phyloP scores from a whole-genome alignment of 2,113 vertebrate species.

The Spea bombifrons region DNA sequence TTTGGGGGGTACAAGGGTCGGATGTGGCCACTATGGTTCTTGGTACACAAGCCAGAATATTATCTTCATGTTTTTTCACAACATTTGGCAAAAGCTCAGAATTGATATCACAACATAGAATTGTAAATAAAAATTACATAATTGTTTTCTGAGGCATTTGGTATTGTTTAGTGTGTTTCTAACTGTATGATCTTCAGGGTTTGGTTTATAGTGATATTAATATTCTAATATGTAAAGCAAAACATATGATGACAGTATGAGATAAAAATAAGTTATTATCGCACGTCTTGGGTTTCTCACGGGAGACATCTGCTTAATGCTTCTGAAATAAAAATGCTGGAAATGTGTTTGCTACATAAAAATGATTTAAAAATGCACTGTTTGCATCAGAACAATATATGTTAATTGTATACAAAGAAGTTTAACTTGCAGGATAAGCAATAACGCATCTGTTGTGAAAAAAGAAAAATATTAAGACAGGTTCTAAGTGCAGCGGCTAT shows the following conservation, averaged over 20 bases:
- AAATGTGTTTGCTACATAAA: slow-evolving; percentile 44
- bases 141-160: slow-evolving; percentile 31
- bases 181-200: slow-evolving; percentile 38
- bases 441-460: slow-evolving; percentile 45
- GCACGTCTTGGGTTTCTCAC: slow-evolving; percentile 28
- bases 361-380: slow-evolving; percentile 47
- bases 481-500: slow-evolving; percentile 2
- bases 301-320: slow-evolving; percentile 48
- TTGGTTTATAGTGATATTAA: slow-evolving; percentile 35
- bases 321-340: slow-evolving; percentile 42
- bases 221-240: slow-evolving; percentile 43
- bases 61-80: no score
- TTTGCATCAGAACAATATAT: slow-evolving; percentile 46
- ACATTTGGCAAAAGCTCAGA: background rate
- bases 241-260: slow-evolving; percentile 40
- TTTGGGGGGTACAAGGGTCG: no score
- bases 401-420: slow-evolving; percentile 46
- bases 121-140: slow-evolving; percentile 35
- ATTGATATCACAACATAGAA: slow-evolving; percentile 6
- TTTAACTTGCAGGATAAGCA: slow-evolving; percentile 46
- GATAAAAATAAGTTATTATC: slow-evolving; percentile 46
- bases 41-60: no score
- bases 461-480: slow-evolving; percentile 24
- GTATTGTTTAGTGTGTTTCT: slow-evolving; percentile 24
- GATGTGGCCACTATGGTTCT: no score